Evolutionary conservation across 2,113 vertebrate genomes (phyloP).

Genomic region (Brienomyrus brachyistius): DNA sequence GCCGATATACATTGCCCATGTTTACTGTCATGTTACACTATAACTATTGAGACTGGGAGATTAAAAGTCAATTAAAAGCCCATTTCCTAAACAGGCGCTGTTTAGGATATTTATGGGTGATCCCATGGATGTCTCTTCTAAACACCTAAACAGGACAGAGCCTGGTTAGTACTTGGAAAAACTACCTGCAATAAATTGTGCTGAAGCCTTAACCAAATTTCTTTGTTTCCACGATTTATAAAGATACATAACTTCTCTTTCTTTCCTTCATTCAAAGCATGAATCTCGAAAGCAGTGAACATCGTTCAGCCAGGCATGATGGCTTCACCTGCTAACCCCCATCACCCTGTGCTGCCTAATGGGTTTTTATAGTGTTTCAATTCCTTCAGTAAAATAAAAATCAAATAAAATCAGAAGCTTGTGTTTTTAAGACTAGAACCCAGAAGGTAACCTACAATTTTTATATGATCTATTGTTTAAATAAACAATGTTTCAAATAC

Average conservation of each 20-base stretch:
- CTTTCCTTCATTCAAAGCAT: background rate
- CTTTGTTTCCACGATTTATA: background rate
- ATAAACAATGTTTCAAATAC: background rate
- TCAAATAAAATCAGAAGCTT: background rate
- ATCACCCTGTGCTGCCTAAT: background rate
- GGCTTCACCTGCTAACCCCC: background rate
- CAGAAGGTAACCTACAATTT: background rate
- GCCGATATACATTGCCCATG: background rate
- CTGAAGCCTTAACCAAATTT: background rate
- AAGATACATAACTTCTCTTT: background rate
- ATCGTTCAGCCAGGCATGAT: background rate
- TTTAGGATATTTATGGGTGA: background rate
- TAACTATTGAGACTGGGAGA: background rate
- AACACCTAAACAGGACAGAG: background rate
- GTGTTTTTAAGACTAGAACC: background rate
- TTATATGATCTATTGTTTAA: background rate
- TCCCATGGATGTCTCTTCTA: background rate
- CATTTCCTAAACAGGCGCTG: background rate
- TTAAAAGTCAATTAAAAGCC: background rate
- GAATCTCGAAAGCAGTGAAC: background rate
- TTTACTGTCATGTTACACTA: background rate
- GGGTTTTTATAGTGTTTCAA: background rate
- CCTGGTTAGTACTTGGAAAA: background rate
- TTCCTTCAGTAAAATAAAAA: background rate
- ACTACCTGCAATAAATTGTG: background rate